Evolutionary conservation across 2,113 vertebrate species (phyloP).

Genomic region (Sylvilagus bachmani): DNA sequence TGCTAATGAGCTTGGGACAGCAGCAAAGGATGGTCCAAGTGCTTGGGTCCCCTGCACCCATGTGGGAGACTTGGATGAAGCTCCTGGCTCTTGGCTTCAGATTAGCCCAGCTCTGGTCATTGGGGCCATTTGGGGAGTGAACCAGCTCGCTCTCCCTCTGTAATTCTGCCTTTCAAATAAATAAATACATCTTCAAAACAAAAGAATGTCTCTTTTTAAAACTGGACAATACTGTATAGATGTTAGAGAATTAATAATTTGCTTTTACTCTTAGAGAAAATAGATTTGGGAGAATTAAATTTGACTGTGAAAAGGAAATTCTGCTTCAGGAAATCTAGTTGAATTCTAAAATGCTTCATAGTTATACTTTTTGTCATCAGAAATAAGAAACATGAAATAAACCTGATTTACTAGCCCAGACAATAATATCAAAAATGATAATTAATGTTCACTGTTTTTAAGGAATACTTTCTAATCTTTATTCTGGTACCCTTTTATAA

Average conservation of each 20-base stretch:
- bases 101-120: too few species aligned
- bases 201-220: background rate
- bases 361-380: slow-evolving; percentile 4
- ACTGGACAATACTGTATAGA: background rate
- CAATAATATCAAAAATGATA: background rate
- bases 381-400: slow-evolving; percentile 54
- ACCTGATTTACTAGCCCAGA: background rate
- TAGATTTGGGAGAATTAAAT: slow-evolving; percentile 25
- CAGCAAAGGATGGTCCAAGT: too few species aligned
- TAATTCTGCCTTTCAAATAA: too few species aligned
- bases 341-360: slow-evolving; percentile 15
- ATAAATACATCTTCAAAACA: too few species aligned
- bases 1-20: too few species aligned
- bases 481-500: background rate
- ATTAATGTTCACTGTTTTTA: slow-evolving; percentile 14
- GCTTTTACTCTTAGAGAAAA: slow-evolving; percentile 55
- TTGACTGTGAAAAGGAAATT: background rate
- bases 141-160: too few species aligned
- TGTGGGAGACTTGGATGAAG: too few species aligned
- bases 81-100: too few species aligned
- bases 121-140: too few species aligned
- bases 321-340: slow-evolving; percentile 27
- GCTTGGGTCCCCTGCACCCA: too few species aligned
- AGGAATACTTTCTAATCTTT: slow-evolving; percentile 23
- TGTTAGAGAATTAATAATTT: slow-evolving; percentile 53